Percentiles rank a stretch among this genome's conserved stretches.
Evolutionary conservation across 2,797 vertebrate species (phyloP).

Genomic region (Amniataba percoides): DNA sequence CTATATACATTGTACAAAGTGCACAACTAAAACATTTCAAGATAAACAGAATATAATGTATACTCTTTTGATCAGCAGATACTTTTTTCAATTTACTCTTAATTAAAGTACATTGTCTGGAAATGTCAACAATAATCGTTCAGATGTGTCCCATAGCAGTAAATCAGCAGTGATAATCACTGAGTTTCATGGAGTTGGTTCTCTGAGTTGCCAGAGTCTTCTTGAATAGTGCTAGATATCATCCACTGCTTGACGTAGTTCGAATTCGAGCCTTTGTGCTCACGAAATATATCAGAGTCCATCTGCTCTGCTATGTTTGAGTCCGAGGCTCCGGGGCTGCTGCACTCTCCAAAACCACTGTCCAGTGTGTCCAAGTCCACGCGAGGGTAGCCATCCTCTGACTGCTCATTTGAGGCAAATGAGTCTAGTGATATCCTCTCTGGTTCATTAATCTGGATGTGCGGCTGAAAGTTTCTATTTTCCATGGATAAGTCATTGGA

Average conservation of each 20-base stretch:
- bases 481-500: slow-evolving; percentile 49
- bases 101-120: not conserved
- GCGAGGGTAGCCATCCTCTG: slow-evolving; percentile 88
- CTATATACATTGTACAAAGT: slow-evolving; percentile 15
- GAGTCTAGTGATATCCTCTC: slow-evolving; percentile 85
- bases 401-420: slow-evolving; percentile 78
- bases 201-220: slow-evolving; percentile 44
- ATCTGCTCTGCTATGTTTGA: slow-evolving; percentile 57
- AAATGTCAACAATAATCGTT: not conserved
- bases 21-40: slow-evolving; percentile 13
- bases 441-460: slow-evolving; percentile 71
- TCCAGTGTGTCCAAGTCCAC: slow-evolving; percentile 95
- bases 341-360: slow-evolving; percentile 92
- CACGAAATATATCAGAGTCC: slow-evolving; percentile 59
- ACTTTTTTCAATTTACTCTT: not conserved
- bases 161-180: not conserved
- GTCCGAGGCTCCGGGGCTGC: slow-evolving; percentile 78
- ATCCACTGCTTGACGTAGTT: slow-evolving; percentile 89
- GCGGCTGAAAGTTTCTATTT: slow-evolving; percentile 77
- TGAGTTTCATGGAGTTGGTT: not conserved
- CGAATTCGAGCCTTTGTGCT: slow-evolving; percentile 68
- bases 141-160: not conserved
- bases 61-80: not conserved
- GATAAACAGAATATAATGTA: slow-evolving; percentile 13
- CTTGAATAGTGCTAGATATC: slow-evolving; percentile 62